Base-by-base conservation (phyloP, 2,113 vertebrate species). In the Oreamnos americanus region DNA sequence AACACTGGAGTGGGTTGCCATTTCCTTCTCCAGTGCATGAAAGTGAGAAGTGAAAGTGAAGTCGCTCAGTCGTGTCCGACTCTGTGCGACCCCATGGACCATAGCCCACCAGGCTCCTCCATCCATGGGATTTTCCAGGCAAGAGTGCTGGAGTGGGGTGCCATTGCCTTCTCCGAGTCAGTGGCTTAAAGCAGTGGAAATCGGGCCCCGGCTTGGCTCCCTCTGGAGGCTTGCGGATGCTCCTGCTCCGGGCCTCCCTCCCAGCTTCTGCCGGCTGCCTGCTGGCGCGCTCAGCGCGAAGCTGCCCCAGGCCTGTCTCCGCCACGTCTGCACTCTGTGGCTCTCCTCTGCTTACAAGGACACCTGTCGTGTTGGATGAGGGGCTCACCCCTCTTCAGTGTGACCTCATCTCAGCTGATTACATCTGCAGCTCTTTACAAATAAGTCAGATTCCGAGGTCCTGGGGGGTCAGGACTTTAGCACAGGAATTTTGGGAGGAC, bases 251-350 rank as follows among this genome's bases (percentile, higher is more conserved):
- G 21, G 90, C 9, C 83, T 53, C n/a, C 30, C 5, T n/a, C 76
- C 78, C 23, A 2, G 78, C 36, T 8, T 4, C 64, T 64, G 62
- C 36, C 0, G 13, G 62, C 33, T 4, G 30, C 79, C 19, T 4
- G 47, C 79, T 6, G 0, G 45, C 11, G 11, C 2, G 10, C 39
- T 33, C 9, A 43, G 62, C n/a, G 4, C 14, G 36, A n/a, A 26
- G 86, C 2, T 9, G 0, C 12, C 0, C n/a, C 16, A 2, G 30
- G 11, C 49, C 3, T 2, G 1, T 2, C 16, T 30, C 58, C 1
- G 21, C 71, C 5, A 2, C 2, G 1, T 33, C 5, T 1, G 26
- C 71, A 7, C 62, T 25, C 33, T 5, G 25, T 33, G 33, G 43
- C 55, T 53, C 64, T 49, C 57, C 23, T 60, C 45, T 36, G 15